Base-by-base conservation (phyloP, 1,140 invertebrate genomes). In the Monochamus saltuarius region DNA sequence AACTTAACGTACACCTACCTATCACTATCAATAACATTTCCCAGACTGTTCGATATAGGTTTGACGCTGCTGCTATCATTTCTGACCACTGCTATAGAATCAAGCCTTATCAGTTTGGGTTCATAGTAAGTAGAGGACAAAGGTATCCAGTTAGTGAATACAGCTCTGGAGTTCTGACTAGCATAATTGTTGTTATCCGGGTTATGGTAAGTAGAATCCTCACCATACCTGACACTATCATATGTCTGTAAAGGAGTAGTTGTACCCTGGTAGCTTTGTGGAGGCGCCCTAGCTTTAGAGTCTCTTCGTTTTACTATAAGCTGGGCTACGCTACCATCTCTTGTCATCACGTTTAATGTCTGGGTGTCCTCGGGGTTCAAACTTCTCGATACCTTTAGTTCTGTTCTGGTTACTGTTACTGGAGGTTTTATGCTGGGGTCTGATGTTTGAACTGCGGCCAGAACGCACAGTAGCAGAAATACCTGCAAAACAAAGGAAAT, bases 291-390 rank as follows among this genome's bases (percentile, higher is more conserved):
- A 11, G 61, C 22, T 59, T 73, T 76, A 1, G 61, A 42, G 56
- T 86, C 86, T 56, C 84, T 84, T 72, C 88, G 85, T 71, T 90
- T 91, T 1, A 92, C 88, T 36, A 91, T 85, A 9, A 91, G 76
- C 59, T 89, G 89, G 0, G 89, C 87, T 1, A 89, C 70, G 43
- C 85, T 87, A 8, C 90, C 90, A 10, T 86, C 84, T 68, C 84
- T 85, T 0, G 88, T 89, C 56, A 86, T 82, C 0, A 92, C 87
- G 69, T 86, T 89, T 8, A 91, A 71, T 8, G 89, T 88, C 68
- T 89, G 85, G 17, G 84, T 90, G 42, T 87, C 83, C 4, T 87
- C 84, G 1, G 89, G 88, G 75, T 88, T 85, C 1, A 91, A 77
- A 73, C 87, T 90, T 64, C 89, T 81, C 0, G 88, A 85, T 2